A percentile compares a stretch with the other conserved stretches of the same genome.
These are phyloP conservation scores for Halictus quadricinctus DNA, from an alignment of 2,888 invertebrate species.

Conservation along the genomic window DNA sequence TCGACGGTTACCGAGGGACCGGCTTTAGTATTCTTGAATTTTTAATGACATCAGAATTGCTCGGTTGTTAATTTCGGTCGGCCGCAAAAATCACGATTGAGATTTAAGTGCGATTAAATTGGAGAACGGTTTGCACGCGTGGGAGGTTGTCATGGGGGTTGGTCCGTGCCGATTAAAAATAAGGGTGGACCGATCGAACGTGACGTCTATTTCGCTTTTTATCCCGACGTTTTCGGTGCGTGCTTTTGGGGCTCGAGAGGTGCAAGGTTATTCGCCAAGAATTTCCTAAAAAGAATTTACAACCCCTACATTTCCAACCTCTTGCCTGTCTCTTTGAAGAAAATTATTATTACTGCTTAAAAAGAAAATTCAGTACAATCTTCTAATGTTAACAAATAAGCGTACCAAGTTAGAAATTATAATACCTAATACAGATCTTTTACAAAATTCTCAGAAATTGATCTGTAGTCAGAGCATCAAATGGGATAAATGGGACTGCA, in stretches of 20 bases:
- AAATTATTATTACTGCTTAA: not conserved
- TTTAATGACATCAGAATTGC: conserved; percentile 37
- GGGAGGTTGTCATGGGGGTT: not conserved
- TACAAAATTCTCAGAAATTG: not conserved
- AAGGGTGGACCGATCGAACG: not conserved
- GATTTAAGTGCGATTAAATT: conserved; percentile 17
- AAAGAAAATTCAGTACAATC: not conserved
- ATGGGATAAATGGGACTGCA: not conserved
- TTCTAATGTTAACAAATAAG: not conserved
- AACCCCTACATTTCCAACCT: not conserved
- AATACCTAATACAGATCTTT: not conserved
- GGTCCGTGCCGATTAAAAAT: not conserved
- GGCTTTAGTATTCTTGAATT: conserved; percentile 34
- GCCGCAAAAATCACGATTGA: not conserved
- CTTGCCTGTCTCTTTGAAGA: not conserved
- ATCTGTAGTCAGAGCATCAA: not conserved
- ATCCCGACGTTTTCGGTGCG: not conserved
- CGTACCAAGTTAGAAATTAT: not conserved
- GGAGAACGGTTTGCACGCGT: not conserved
- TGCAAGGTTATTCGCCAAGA: not conserved
- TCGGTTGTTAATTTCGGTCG: conserved; percentile 31
- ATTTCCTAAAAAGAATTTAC: not conserved
- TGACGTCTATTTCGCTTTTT: not conserved
- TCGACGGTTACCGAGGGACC: not conserved
- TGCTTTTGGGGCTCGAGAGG: not conserved